A percentile compares a stretch with the other conserved stretches of the same genome.
These are phyloP conservation scores for Colossoma macropomum DNA, from an alignment of 2,113 vertebrate genomes.

Conservation along the genomic window DNA sequence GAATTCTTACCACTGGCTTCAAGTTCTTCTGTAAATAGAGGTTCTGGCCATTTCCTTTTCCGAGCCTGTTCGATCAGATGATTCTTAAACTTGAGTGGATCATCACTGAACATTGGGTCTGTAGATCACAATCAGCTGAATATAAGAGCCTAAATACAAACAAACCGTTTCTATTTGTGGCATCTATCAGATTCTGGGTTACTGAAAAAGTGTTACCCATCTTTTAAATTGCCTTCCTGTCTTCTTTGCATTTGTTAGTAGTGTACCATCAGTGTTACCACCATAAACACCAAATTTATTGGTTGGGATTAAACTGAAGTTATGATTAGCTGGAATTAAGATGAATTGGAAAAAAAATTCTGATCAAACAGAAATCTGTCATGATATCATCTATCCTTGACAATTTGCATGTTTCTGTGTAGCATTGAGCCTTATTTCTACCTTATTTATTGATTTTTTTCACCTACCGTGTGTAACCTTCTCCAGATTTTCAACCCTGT, in stretches of 20 bases:
- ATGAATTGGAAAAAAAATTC: no score
- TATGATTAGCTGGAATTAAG: no score
- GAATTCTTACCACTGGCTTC: constrained; percentile 51
- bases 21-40: constrained; percentile 48
- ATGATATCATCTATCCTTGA: no score
- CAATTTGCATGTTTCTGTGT: no score
- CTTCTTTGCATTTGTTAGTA: background rate
- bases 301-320: no score
- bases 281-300: no score
- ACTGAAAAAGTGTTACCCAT: background rate
- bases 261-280: no score
- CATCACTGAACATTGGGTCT: constrained; percentile 50
- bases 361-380: no score
- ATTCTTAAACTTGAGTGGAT: constrained; percentile 55
- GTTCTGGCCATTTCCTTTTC: constrained; percentile 47
- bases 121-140: constrained; percentile 10
- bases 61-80: constrained; percentile 55
- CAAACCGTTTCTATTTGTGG: background rate
- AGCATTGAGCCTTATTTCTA: no score
- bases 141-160: background rate
- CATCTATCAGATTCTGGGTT: no score
- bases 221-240: background rate
- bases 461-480: constrained; percentile 48
- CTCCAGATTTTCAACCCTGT: constrained; percentile 56
- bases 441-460: background rate